Percentiles rank a stretch among this genome's conserved stretches.
Evolutionary conservation across 2,797 vertebrate genomes (phyloP).

Genomic region (Esox lucius): DNA sequence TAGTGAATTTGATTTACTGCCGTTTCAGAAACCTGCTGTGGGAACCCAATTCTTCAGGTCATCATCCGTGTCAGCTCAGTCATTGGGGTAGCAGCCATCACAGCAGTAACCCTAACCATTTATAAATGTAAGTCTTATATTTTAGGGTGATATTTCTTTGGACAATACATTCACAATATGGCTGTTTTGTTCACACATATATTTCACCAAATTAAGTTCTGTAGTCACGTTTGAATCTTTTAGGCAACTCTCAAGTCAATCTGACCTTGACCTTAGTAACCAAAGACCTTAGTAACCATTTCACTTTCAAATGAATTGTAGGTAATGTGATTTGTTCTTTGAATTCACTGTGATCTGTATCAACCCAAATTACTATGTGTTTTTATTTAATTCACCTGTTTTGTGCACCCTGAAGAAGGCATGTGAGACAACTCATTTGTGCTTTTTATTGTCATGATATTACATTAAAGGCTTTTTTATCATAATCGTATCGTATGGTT

Average conservation of each 20-base stretch:
- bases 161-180: neutral
- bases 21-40: neutral
- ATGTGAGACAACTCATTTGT: no score
- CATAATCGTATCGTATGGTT: no score
- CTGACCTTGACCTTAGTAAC: no score
- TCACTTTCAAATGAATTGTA: no score
- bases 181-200: neutral
- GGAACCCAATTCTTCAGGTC: neutral
- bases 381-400: no score
- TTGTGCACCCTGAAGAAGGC: no score
- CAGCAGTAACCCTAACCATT: neutral
- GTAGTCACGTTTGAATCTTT: neutral
- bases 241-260: neutral
- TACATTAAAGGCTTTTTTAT: no score
- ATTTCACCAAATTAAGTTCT: neutral
- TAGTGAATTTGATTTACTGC: neutral
- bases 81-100: constrained; percentile 13
- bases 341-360: no score
- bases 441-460: no score
- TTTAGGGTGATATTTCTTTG: neutral
- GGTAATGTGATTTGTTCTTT: no score
- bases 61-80: constrained; percentile 6
- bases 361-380: no score
- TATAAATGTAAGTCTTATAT: constrained; percentile 35
- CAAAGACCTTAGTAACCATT: no score